Evolutionary conservation across 1,140 invertebrate genomes (phyloP), one percentile per base, ranked within the genome.

Genomic region (Cotesia glomerata): DNA sequence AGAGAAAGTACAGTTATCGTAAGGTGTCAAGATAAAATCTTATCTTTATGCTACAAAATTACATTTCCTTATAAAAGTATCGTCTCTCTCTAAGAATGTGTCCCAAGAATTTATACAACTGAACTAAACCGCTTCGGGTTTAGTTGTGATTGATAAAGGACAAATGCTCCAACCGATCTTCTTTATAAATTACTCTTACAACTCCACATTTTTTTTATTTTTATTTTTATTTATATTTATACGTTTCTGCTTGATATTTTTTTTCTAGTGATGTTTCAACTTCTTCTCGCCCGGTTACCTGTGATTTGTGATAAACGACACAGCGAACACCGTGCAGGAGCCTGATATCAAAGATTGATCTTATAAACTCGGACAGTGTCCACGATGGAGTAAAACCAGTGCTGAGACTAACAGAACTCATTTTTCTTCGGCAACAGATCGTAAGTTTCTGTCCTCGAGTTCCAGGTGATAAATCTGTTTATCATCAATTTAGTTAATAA

Each of bases 141-240:
- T 58, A 65, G 34, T n/a, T 14, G 51, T 65, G 62, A 71, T 70
- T 62, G 71, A 72, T 72, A 63, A 63, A 51, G 58, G 71, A 72
- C 71, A 72, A 72, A 72, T 72, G 71, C 58, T 51, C 13, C 54
- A 18, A 65, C 18, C 63, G 36, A 59, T 65, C 71, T 39, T 13
- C 71, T 7, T 45, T 45, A 9, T 45, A 45, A 9, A 45, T 45
- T 45, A 26, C 39, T 45, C 39, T 45, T 45, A 45, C 39, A 8
- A 45, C 7, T 9, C 39, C 11, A 45, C 39, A 45, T 11, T 45
- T 45, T 45, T 45, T 45, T 2, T 45, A 45, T 39, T 62, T 5
- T 61, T 34, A 13, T 62, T 26, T 13, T 35, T 35, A 32, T 62
- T 36, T 13, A 5, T 34, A n/a, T 62, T 14, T 8, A 3, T 35